A percentile compares a stretch with the other conserved stretches of the same genome.
phyloP scores from a whole-genome alignment of 2,888 invertebrate genomes.

The Lochmaea crataegi region DNA sequence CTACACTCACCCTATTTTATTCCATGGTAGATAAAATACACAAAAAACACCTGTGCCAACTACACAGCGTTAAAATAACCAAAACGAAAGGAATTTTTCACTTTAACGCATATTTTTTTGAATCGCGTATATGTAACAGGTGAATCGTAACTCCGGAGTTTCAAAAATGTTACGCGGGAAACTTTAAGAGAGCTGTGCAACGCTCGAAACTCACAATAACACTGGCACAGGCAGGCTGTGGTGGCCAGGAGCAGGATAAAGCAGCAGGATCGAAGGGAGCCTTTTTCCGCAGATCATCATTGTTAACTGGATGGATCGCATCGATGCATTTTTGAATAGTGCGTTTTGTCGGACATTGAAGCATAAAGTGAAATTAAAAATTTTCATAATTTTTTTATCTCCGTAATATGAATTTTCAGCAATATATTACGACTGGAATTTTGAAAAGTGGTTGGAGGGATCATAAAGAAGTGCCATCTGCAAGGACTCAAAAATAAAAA shows the following conservation, averaged over 20 bases:
- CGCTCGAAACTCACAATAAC: slow-evolving; percentile 6
- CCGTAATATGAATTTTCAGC: too few species aligned
- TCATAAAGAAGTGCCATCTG: too few species aligned
- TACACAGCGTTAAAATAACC: background rate
- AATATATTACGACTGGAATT: too few species aligned
- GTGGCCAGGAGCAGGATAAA: slow-evolving; percentile 10
- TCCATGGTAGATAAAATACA: background rate
- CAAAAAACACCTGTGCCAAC: background rate
- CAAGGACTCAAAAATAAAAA: too few species aligned
- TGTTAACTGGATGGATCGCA: background rate
- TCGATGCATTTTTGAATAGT: background rate
- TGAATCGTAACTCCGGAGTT: background rate
- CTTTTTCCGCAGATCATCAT: slow-evolving; percentile 15
- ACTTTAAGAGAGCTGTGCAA: background rate
- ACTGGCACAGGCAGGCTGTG: slow-evolving; percentile 15
- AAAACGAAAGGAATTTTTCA: background rate
- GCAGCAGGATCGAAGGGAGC: slow-evolving; percentile 12
- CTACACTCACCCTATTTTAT: slow-evolving; percentile 3
- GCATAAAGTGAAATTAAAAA: background rate
- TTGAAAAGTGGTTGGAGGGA: too few species aligned
- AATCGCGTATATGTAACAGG: slow-evolving; percentile 8
- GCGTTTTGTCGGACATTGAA: background rate
- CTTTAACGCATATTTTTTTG: slow-evolving; percentile 6
- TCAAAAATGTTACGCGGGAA: background rate
- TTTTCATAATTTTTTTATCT: too few species aligned